Evolutionary conservation across 2,113 vertebrate species (phyloP).

Genomic region (Ictidomys tridecemlineatus): DNA sequence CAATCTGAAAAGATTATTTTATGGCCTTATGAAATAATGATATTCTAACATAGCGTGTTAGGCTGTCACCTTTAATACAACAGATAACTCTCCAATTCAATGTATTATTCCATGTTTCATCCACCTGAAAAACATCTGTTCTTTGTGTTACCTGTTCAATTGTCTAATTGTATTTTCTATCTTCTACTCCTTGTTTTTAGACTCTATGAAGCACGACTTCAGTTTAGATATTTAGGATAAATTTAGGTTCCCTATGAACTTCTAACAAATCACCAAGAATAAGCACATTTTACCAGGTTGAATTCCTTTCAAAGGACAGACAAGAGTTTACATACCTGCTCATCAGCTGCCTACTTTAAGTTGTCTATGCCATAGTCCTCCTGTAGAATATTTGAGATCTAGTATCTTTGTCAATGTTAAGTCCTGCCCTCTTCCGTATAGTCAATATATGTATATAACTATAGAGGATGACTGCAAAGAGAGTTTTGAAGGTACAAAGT

Average conservation of each 20-base stretch:
- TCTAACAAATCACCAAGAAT: background rate
- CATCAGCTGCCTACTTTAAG: background rate
- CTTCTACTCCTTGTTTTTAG: background rate
- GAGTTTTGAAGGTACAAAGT: background rate
- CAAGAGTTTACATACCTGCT: background rate
- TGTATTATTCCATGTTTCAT: background rate
- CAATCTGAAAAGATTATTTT: background rate
- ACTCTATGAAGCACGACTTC: background rate
- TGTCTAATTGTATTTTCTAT: background rate
- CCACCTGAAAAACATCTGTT: background rate
- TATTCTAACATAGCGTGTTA: background rate
- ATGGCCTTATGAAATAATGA: background rate
- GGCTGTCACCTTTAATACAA: background rate
- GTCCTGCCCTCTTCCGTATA: background rate
- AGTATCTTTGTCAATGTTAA: background rate
- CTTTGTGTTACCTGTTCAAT: background rate
- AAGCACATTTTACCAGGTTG: background rate
- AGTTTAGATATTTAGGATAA: background rate
- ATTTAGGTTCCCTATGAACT: background rate
- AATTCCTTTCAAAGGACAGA: background rate
- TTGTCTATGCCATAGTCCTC: background rate
- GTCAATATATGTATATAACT: background rate
- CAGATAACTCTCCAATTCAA: background rate
- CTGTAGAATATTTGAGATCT: background rate
- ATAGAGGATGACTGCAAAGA: background rate